These are phyloP conservation scores for Perccottus glenii DNA, from an alignment of 2,113 vertebrate genomes.

Conservation along the genomic window DNA sequence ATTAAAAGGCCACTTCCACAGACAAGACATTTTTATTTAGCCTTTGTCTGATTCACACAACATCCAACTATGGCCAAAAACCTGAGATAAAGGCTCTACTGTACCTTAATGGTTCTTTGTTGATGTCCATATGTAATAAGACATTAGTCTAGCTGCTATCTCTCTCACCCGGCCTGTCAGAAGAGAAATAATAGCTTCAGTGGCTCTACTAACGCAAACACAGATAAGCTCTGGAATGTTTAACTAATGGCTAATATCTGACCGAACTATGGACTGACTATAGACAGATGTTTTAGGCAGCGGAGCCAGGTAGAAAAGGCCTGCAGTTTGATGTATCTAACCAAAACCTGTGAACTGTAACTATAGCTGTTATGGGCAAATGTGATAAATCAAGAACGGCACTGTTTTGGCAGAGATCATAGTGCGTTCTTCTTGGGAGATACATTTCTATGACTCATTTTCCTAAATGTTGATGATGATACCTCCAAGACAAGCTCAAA, in stretches of 20 bases:
- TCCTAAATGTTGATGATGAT: constrained; percentile 3
- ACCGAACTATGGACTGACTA: constrained; percentile 44
- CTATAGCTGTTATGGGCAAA: no score
- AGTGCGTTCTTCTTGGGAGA: not conserved
- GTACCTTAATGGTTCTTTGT: not conserved
- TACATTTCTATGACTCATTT: constrained; percentile 11
- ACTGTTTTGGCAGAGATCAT: not conserved
- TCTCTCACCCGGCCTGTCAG: not conserved
- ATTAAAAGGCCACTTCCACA: constrained; percentile 8
- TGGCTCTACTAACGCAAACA: constrained; percentile 40
- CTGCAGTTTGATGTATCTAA: not conserved
- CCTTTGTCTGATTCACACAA: constrained; percentile 11
- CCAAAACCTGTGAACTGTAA: no score
- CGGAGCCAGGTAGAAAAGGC: constrained; percentile 1
- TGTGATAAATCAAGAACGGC: no score
- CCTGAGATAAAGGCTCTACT: not conserved
- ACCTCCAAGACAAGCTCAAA: constrained; percentile 20
- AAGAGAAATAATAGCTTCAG: constrained; percentile 11
- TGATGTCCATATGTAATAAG: constrained; percentile 6
- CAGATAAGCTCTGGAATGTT: constrained; percentile 76
- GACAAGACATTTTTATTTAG: constrained; percentile 14
- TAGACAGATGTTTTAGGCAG: constrained; percentile 7
- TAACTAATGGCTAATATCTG: constrained; percentile 71
- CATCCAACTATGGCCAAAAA: not conserved
- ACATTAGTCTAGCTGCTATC: not conserved